Base-by-base conservation (phyloP, 2,113 vertebrate genomes). In the Motacilla tschutschensis region DNA sequence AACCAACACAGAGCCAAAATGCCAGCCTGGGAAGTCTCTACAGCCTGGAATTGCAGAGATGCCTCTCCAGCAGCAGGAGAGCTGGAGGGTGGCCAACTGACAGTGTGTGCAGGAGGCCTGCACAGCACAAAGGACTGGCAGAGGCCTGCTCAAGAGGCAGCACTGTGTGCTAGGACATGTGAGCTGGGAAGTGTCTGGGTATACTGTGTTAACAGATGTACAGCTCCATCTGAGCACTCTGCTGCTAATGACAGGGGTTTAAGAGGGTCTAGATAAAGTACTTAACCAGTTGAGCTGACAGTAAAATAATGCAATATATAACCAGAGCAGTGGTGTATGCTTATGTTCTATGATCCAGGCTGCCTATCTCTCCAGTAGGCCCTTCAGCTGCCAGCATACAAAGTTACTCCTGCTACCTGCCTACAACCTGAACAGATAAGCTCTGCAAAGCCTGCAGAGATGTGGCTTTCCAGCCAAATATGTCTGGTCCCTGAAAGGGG, bases 41-140 rank as follows among this genome's bases (percentile, higher is more conserved):
- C 43, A 70, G 85, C 64, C 65, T 9, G 18, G 22, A 11, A 60
- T 5, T 59, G 78, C 63, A 75, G 62, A 47, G 36, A 17, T 4
- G 14, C 33, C 63, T 26, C 71, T 81, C 77, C 59, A 70, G 73
- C 51, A 83, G 53, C 43, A 53, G 60, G n/a, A 90, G 29, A 67
- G 72, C 58, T 72, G 77, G 60, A 55, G 25, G 19, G 35, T 0
- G 0, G 57, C n/a, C 0, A 1, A 26, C 35, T 44, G 73, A 38
- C 1, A 1, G 41, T 8, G 46, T 0, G 7, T 2, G 7, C 48
- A 74, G 64, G n/a, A 79, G 25, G 22, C 29, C 28, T 83, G 57
- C 46, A 28, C 7, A 8, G 28, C 74, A 62, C 64, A 28, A 54
- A 79, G 58, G 62, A 36, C 40, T 40, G 59, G 36, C 48, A 51